Evolutionary conservation across 1,140 invertebrate species (phyloP), one percentile per base, ranked within the genome.

Genomic region (Mycetomoellerius zeteki): DNA sequence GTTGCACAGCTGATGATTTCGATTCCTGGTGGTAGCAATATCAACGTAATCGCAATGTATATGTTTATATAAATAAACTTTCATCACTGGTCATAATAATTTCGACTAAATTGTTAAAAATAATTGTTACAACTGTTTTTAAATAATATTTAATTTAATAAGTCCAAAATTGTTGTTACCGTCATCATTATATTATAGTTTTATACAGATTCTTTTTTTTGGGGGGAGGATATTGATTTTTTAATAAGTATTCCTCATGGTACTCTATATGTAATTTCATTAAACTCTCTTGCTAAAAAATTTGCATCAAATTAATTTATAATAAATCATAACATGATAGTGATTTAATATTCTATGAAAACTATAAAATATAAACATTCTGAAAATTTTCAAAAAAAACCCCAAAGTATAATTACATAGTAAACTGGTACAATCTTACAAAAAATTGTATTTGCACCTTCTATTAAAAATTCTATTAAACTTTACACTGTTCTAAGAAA

Each of bases 1-100:
- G 14, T 30, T 16, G 24, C 12, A 12, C 14, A 65, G n/a, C 37
- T 21, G 30, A 33, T 81, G n/a, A 81, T 69, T 69, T 81, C 4
- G 47, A 47, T 81, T 21, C 7, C 27, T 65, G 24, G 1, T 27
- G 12, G 0, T 27, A 24, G 24, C 24, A 60, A 30, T 62, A 24
- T 12, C 24, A 60, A 27, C 10, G 54, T 56, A 14, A 60, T 60
- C 6, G 12, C 21, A 58, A 21, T 60, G 14, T 58, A 58, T 56
- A 24, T 24, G 30, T n/a, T 7, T 54, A 19, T n/a, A 60, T 60
- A 3, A 37, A 37, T 37, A 37, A 37, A 37, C 33, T 37, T 37
- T 37, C 7, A 37, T 1, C 33, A 37, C 7, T 37, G 33, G 3
- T 37, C 33, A 37, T 37, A 37, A 37, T 37, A 37, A 37, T 37